phyloP scores from a whole-genome alignment of 1,140 invertebrate species.

The Oryctes rhinoceros region DNA sequence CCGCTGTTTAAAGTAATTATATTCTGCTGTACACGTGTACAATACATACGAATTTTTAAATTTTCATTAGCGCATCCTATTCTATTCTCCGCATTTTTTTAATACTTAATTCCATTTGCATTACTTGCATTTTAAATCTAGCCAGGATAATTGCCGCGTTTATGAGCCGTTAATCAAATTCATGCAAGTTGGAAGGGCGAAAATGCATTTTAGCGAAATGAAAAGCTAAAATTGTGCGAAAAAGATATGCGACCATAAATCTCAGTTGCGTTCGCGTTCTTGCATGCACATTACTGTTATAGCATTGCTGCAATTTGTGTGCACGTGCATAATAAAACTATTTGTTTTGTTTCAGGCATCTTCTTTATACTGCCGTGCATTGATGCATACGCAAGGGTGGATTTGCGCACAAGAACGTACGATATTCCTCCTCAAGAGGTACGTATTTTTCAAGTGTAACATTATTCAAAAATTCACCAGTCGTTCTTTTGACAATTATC shows the following conservation, averaged over 20 bases:
- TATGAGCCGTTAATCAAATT: too few relatives aligned
- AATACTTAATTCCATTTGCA: too few relatives aligned
- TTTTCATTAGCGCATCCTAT: too few relatives aligned
- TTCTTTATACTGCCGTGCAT: conserved; percentile 96
- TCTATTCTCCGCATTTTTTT: too few relatives aligned
- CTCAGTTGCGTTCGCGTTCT: neutral
- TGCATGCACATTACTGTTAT: neutral
- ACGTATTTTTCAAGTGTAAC: conserved; percentile 54
- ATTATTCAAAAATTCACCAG: too few relatives aligned
- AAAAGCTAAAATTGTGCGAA: neutral
- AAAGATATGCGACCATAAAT: neutral
- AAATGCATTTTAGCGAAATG: neutral
- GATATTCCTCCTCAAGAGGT: conserved; percentile 96
- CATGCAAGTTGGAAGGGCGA: too few relatives aligned
- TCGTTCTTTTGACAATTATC: too few relatives aligned
- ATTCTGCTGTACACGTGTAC: too few relatives aligned
- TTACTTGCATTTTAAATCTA: too few relatives aligned
- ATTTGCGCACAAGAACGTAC: conserved; percentile 89
- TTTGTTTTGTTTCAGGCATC: conserved; percentile 72
- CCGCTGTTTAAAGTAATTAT: too few relatives aligned
- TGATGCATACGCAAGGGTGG: conserved; percentile 90
- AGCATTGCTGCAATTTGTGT: neutral
- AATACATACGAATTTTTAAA: too few relatives aligned
- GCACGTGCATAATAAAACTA: neutral
- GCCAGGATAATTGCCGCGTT: too few relatives aligned